These are phyloP conservation scores for Diplazon laetatorius DNA, from an alignment of 2,888 invertebrate species.

Conservation along the genomic window DNA sequence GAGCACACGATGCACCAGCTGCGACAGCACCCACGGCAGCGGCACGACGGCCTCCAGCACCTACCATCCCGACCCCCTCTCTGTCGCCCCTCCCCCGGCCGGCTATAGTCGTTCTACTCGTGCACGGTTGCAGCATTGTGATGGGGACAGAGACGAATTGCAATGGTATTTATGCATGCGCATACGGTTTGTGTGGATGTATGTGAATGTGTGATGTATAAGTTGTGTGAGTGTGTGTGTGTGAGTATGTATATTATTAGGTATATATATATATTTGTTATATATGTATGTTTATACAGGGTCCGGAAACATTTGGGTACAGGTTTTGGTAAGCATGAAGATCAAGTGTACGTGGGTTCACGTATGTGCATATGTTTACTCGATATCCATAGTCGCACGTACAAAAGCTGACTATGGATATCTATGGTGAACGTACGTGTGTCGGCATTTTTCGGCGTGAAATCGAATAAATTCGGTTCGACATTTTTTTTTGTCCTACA, in stretches of 20 bases:
- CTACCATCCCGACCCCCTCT: no score
- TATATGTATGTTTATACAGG: neutral
- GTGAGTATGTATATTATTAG: neutral
- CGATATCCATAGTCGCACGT: neutral
- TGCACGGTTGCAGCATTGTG: neutral
- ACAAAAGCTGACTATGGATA: no score
- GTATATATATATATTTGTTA: neutral
- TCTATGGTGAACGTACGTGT: no score
- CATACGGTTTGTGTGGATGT: neutral
- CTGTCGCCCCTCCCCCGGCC: no score
- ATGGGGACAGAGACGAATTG: conserved; percentile 1
- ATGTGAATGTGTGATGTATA: no score
- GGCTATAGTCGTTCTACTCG: no score
- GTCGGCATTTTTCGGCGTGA: no score
- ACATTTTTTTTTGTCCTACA: no score
- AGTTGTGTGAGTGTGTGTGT: neutral
- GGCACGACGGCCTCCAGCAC: conserved; percentile 41
- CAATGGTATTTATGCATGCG: neutral
- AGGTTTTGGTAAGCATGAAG: conserved; percentile 1
- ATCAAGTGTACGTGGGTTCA: conserved; percentile 16
- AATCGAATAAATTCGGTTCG: no score
- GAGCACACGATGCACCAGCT: conserved; percentile 37
- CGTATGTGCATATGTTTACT: neutral
- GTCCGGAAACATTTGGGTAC: conserved; percentile 11
- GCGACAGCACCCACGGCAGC: conserved; percentile 36